A percentile compares a stretch with the other conserved stretches of the same genome.
phyloP scores from a whole-genome alignment of 2,113 vertebrate species.

The Loxodonta africana region DNA sequence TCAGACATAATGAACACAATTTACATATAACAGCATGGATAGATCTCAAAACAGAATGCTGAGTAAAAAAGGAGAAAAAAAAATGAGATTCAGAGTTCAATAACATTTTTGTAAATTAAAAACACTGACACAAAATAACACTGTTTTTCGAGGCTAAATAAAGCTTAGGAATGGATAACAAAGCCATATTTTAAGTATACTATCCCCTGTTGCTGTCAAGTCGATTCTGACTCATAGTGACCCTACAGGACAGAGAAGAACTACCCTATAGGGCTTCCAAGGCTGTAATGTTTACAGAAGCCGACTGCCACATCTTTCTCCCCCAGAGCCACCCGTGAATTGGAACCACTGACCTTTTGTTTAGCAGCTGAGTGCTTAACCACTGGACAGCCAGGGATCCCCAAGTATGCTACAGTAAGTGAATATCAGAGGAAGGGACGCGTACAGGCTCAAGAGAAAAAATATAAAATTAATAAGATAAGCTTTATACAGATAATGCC shows the following conservation, averaged over 20 bases:
- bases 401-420: not conserved
- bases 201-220: no score
- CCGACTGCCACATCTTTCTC: no score
- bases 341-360: no score
- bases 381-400: no score
- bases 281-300: no score
- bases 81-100: not conserved
- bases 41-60: not conserved
- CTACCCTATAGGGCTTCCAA: no score
- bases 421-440: not conserved
- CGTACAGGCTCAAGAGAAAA: not conserved
- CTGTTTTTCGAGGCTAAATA: slow-evolving; percentile 3
- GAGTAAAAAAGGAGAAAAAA: not conserved
- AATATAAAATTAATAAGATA: not conserved
- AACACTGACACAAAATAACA: not conserved
- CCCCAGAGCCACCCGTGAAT: no score
- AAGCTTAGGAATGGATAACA: not conserved
- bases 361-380: no score
- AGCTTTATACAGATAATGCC: not conserved
- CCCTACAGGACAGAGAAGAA: no score
- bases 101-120: not conserved
- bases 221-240: no score
- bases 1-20: not conserved
- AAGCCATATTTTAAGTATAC: not conserved
- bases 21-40: not conserved